phyloP scores from a whole-genome alignment of 2,113 vertebrate genomes.

The Osmerus mordax region DNA sequence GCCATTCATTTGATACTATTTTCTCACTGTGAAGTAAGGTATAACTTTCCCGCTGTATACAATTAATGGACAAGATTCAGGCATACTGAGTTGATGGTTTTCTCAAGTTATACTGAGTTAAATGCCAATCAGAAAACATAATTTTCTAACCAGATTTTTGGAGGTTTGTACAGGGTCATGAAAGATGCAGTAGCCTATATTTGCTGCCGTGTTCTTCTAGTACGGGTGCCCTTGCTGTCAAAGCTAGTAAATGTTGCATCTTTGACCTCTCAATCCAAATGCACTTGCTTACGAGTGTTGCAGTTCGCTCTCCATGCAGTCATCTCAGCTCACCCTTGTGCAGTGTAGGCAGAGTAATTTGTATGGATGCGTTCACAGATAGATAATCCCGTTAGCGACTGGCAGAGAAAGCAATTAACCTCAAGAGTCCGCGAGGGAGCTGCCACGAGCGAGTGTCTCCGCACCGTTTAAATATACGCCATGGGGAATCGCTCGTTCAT shows the following conservation, averaged over 20 bases:
- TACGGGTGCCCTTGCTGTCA: slow-evolving; percentile 20
- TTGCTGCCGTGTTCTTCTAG: no score
- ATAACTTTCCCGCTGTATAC: no score
- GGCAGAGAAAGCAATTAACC: slow-evolving; percentile 65
- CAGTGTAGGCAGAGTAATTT: slow-evolving; percentile 52
- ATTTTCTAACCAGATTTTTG: no score
- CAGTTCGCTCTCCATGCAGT: not conserved
- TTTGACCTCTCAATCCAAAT: slow-evolving; percentile 14
- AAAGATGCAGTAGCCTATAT: no score
- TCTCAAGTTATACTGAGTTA: no score
- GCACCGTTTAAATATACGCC: slow-evolving; percentile 51
- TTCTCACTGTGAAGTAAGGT: no score
- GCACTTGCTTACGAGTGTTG: not conserved
- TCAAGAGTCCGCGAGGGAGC: slow-evolving; percentile 43
- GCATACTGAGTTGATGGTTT: no score
- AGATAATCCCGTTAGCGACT: slow-evolving; percentile 55
- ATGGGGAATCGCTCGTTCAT: slow-evolving; percentile 34
- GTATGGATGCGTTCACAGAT: slow-evolving; percentile 57
- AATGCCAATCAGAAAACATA: no score
- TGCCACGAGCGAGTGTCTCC: slow-evolving; percentile 47
- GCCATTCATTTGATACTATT: no score
- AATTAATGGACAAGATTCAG: no score
- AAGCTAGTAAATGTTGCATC: not conserved
- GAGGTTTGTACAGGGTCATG: no score
- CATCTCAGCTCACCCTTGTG: slow-evolving; percentile 17